These are phyloP conservation scores for Agonopterix arenella DNA, from an alignment of 2,888 invertebrate genomes.

Conservation along the genomic window DNA sequence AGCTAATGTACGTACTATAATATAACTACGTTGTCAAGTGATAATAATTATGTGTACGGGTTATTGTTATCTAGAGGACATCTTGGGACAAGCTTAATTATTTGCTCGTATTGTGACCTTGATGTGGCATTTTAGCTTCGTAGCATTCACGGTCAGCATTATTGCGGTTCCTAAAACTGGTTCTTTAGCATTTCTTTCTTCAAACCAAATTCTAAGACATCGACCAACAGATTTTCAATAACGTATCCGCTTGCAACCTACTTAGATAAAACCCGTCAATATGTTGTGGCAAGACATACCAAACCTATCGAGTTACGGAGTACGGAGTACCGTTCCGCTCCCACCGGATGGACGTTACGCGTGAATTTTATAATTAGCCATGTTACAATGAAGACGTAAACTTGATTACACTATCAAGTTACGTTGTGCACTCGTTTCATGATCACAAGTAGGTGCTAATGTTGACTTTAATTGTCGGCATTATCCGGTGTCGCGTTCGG, in stretches of 20 bases:
- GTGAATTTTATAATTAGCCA: constrained; percentile 37
- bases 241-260: constrained; percentile 45
- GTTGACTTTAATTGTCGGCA: constrained; percentile 57
- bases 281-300: constrained; percentile 41
- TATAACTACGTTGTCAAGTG: constrained; percentile 10
- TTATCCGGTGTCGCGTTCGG: constrained; percentile 55
- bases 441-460: constrained; percentile 44
- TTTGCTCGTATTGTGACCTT: no score
- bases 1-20: no score
- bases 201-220: background rate
- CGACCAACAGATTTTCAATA: constrained; percentile 11
- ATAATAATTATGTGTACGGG: background rate
- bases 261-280: constrained; percentile 42
- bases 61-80: constrained; percentile 3
- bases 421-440: constrained; percentile 30
- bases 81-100: constrained; percentile 1
- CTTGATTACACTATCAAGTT: constrained; percentile 30
- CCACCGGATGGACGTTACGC: constrained; percentile 23
- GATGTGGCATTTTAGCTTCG: no score
- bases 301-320: constrained; percentile 45
- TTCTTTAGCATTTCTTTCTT: no score
- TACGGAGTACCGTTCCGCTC: constrained; percentile 35
- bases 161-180: no score
- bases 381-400: constrained; percentile 35
- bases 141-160: no score